Percentiles rank a stretch among this genome's conserved stretches.
Conservation (phyloP, 2,888 invertebrate species). For the Callyntrura sp. region DNA sequence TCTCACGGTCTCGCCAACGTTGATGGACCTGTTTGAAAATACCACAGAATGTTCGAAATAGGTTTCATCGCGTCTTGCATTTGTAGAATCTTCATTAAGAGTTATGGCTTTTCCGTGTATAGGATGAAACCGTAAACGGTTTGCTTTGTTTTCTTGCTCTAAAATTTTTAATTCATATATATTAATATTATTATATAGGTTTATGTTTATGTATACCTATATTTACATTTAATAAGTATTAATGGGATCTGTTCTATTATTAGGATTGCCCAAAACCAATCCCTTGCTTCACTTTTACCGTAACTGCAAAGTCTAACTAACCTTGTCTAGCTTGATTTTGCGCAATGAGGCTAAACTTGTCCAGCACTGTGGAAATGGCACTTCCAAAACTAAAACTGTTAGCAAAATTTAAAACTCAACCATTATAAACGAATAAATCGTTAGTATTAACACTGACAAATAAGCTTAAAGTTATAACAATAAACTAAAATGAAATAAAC, state of each 20-base stretch:
- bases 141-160: not conserved
- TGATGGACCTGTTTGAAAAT: slow-evolving; percentile 75
- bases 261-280: no score
- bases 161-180: not conserved
- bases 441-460: no score
- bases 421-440: no score
- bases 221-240: not conserved
- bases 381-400: slow-evolving; percentile 32
- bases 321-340: not conserved
- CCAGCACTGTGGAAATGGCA: slow-evolving; percentile 30
- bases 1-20: slow-evolving; percentile 75
- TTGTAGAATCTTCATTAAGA: slow-evolving; percentile 23
- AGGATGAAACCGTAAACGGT: slow-evolving; percentile 59
- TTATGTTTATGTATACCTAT: not conserved
- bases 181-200: not conserved
- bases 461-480: no score
- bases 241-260: no score
- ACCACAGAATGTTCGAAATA: slow-evolving; percentile 75
- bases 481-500: no score
- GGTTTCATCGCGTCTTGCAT: slow-evolving; percentile 55
- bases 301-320: not conserved
- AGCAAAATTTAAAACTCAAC: no score
- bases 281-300: no score
- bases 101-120: slow-evolving; percentile 73
- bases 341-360: not conserved